These are phyloP conservation scores for Apostichopus leukothele DNA, from an alignment of 53 echinoderm and acorn worm genomes.

Conservation along the genomic window DNA sequence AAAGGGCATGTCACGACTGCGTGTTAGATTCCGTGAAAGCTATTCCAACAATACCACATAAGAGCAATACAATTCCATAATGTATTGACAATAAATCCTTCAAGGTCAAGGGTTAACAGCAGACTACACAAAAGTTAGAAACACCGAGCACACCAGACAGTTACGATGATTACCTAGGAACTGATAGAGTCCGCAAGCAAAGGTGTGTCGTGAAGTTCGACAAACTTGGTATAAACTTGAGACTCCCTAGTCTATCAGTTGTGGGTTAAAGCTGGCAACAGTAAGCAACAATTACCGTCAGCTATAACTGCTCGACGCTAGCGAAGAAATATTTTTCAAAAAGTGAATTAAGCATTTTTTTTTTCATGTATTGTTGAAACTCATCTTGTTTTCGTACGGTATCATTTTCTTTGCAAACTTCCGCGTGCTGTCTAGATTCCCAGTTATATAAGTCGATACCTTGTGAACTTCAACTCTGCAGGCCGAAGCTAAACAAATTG, in stretches of 20 bases:
- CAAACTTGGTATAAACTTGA: constrained; percentile 4
- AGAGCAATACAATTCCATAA: constrained; percentile 33
- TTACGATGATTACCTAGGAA: neutral
- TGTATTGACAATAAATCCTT: constrained; percentile 42
- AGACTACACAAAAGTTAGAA: constrained; percentile 45
- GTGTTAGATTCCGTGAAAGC: constrained; percentile 43
- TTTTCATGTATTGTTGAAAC: neutral
- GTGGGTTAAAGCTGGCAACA: too few relatives aligned
- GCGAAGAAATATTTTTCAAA: neutral
- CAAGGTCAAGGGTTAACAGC: constrained; percentile 25
- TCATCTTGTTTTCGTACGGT: neutral
- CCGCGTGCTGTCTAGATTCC: constrained; percentile 2
- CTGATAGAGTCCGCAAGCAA: neutral
- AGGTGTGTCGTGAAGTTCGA: neutral
- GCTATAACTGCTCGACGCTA: neutral
- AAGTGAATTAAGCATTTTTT: neutral
- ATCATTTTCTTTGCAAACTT: constrained; percentile 12
- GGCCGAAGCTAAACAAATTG: neutral
- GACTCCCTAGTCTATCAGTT: too few relatives aligned
- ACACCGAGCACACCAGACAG: constrained; percentile 16
- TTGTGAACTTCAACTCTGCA: neutral
- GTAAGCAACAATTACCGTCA: too few relatives aligned
- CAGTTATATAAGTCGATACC: constrained; percentile 4
- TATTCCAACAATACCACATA: constrained; percentile 29
- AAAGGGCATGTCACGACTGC: constrained; percentile 30